Evolutionary conservation across 1,140 invertebrate species (phyloP), one percentile per base, ranked within the genome.

Genomic region (Argopecten irradians): DNA sequence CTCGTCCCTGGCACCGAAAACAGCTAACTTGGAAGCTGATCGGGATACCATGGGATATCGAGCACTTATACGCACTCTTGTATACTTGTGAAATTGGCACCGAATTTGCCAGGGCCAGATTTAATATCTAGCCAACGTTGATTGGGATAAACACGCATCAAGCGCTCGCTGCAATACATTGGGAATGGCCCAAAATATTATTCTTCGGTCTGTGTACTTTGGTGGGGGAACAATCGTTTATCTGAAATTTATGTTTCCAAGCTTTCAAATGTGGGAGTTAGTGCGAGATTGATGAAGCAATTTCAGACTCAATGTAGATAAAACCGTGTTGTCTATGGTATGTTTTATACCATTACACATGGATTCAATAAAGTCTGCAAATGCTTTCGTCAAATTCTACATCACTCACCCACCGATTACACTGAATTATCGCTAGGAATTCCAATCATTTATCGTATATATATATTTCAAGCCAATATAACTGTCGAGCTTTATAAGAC

Each of bases 41-140:
- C 16, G 1, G 22, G 55, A 71, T 71, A 71, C 55, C 55, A n/a
- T 71, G 55, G 55, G 55, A 71, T 71, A 71, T 71, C 1, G n/a
- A 28, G 55, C 55, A 71, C 55, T 71, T 71, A 71, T 71, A 71
- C 1, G n/a, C 55, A 71, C 43, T 71, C 55, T n/a, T n/a, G 55
- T 71, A 71, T 71, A n/a, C n/a, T 71, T 71, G 55, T 71, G 55
- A 71, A 71, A 22, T 71, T 71, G 55, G 55, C 55, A 71, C 55
- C 55, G 28, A 71, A 71, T 71, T 22, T 71, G 55, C n/a, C 55
- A n/a, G 55, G 55, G 55, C 55, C 55, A 71, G 55, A 71, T 71
- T 71, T 71, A 71, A 71, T 71, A 71, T 71, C 22, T 71, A n/a
- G 55, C 55, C 28, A 71, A 71, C 55, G 55, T 71, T 71, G 55